Percentiles rank a stretch among this genome's conserved stretches.
Evolutionary conservation across 2,797 vertebrate species (phyloP).

Genomic region (Aselliscus stoliczkanus): DNA sequence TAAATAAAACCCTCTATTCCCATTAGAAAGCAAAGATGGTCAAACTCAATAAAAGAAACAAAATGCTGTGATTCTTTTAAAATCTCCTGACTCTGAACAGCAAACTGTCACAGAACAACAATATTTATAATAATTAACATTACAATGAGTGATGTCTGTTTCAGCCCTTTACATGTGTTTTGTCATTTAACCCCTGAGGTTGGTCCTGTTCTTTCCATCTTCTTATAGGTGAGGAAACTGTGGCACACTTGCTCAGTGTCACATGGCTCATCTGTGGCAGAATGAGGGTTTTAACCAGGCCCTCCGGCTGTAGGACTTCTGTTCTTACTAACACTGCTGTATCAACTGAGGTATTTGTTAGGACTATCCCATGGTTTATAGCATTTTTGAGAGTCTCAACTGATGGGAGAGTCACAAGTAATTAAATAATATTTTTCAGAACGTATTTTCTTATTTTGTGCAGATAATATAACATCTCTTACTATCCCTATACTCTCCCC

Average conservation of each 20-base stretch:
- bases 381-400: neutral
- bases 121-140: neutral
- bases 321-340: neutral
- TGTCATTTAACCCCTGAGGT: neutral
- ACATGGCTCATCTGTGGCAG: neutral
- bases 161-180: neutral
- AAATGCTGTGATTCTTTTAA: neutral
- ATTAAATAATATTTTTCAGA: neutral
- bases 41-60: neutral
- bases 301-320: neutral
- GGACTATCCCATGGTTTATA: neutral
- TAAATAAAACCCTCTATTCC: neutral
- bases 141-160: neutral
- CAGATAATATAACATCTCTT: neutral
- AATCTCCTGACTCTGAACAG: neutral
- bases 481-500: neutral
- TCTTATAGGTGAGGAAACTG: neutral
- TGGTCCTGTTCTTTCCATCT: neutral
- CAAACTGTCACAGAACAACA: neutral
- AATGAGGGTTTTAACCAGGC: neutral
- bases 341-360: neutral
- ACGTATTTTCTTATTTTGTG: neutral
- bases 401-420: neutral
- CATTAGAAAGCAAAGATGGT: neutral
- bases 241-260: neutral